phyloP scores from a whole-genome alignment of 2,888 invertebrate genomes.

The Ischnus inquisitorius region DNA sequence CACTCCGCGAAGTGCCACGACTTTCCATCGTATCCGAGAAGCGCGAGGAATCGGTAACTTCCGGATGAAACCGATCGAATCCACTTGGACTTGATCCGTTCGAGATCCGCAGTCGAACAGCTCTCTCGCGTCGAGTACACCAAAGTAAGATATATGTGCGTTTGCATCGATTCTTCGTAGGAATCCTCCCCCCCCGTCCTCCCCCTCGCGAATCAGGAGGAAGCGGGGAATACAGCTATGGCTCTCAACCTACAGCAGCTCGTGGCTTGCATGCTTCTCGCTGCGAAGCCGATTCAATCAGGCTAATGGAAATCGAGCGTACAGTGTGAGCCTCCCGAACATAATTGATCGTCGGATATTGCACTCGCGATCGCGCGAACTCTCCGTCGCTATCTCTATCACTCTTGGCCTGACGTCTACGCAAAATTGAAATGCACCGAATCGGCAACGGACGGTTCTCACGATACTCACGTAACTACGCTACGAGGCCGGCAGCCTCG shows the following conservation, averaged over 20 bases:
- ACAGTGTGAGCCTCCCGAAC: constrained; percentile 54
- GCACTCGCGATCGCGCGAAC: constrained; percentile 35
- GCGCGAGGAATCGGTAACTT: constrained; percentile 40
- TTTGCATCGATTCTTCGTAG: constrained; percentile 65
- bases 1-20: neutral
- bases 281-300: constrained; percentile 70
- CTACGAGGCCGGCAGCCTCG: constrained; percentile 15
- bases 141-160: constrained; percentile 63
- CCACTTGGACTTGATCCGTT: constrained; percentile 53
- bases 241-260: neutral
- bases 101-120: constrained; percentile 50
- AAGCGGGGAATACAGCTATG: neutral
- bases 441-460: constrained; percentile 58
- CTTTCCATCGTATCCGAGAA: neutral
- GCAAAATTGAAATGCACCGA: constrained; percentile 58
- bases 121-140: constrained; percentile 43
- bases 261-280: constrained; percentile 13
- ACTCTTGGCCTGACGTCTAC: constrained; percentile 26
- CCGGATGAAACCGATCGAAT: constrained; percentile 43
- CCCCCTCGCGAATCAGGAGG: neutral
- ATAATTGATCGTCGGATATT: constrained; percentile 71
- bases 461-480: constrained; percentile 28
- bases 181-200: neutral
- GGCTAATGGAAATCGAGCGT: constrained; percentile 74
- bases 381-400: neutral